phyloP scores from a whole-genome alignment of 2,113 vertebrate genomes.

The Xenopus borealis region DNA sequence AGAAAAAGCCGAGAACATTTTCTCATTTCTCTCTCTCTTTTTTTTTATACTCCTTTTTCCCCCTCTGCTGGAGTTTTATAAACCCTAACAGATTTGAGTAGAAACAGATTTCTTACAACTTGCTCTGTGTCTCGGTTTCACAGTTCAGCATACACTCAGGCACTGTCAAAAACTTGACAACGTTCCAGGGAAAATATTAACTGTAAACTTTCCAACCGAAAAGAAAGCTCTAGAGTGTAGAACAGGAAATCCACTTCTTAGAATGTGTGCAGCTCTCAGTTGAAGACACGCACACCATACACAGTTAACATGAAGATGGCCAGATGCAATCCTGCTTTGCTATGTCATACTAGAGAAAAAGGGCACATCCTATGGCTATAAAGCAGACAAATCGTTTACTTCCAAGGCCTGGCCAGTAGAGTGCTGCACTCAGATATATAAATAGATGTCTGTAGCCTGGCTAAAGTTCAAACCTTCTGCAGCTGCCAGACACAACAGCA shows the following conservation, averaged over 20 bases:
- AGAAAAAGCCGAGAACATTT: slow-evolving; percentile 56
- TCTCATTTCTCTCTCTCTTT: neutral
- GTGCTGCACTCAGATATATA: slow-evolving; percentile 74
- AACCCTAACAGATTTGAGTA: slow-evolving; percentile 76
- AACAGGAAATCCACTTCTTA: slow-evolving; percentile 52
- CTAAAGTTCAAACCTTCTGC: slow-evolving; percentile 77
- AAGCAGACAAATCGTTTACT: slow-evolving; percentile 45
- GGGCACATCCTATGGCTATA: slow-evolving; percentile 50
- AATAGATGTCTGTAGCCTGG: slow-evolving; percentile 86
- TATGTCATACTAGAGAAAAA: slow-evolving; percentile 30
- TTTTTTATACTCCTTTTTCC: slow-evolving; percentile 35
- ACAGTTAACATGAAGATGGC: slow-evolving; percentile 42
- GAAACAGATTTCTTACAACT: slow-evolving; percentile 84
- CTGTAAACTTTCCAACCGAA: slow-evolving; percentile 77
- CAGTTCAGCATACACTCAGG: slow-evolving; percentile 73
- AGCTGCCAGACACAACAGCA: slow-evolving; percentile 79
- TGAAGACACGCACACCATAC: neutral
- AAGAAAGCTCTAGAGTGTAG: slow-evolving; percentile 55
- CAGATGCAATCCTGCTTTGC: slow-evolving; percentile 48
- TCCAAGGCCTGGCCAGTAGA: slow-evolving; percentile 70
- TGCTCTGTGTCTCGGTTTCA: slow-evolving; percentile 75
- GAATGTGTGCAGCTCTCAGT: neutral
- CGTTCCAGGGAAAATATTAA: slow-evolving; percentile 88
- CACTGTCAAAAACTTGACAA: slow-evolving; percentile 80
- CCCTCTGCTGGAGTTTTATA: slow-evolving; percentile 61